Evolutionary conservation across 2,888 invertebrate species (phyloP).

Genomic region (Alloscopus bannaensis): DNA sequence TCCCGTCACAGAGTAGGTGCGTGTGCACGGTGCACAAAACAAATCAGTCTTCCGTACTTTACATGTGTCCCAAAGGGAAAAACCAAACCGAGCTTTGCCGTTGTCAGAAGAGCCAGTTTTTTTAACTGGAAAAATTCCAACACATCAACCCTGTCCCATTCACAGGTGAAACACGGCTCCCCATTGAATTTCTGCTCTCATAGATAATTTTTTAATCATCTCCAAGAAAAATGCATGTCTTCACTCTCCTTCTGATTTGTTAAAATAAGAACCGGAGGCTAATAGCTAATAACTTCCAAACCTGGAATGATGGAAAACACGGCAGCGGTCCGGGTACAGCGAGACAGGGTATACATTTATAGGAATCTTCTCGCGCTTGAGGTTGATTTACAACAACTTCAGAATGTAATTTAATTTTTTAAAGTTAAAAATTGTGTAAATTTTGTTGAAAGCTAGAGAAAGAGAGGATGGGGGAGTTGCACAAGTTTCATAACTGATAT

Average conservation of each 20-base stretch:
- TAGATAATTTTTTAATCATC: slow-evolving; percentile 31
- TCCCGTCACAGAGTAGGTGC: slow-evolving; percentile 14
- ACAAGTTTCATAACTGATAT: slow-evolving; percentile 49
- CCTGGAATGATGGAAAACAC: too few relatives aligned
- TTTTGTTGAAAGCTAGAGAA: slow-evolving; percentile 14
- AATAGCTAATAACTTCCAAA: too few relatives aligned
- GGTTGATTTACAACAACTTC: slow-evolving; percentile 60
- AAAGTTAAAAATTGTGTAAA: slow-evolving; percentile 56
- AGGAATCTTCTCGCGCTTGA: slow-evolving; percentile 10
- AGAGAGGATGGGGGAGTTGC: slow-evolving; percentile 22
- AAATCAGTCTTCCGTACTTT: not conserved
- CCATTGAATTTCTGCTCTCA: slow-evolving; percentile 10
- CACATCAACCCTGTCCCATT: not conserved
- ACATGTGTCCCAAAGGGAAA: slow-evolving; percentile 22
- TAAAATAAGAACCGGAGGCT: too few relatives aligned
- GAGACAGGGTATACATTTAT: slow-evolving; percentile 1
- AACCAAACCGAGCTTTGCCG: not conserved
- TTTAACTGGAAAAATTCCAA: slow-evolving; percentile 26
- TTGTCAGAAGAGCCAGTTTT: slow-evolving; percentile 27
- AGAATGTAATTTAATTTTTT: slow-evolving; percentile 64
- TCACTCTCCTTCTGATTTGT: too few relatives aligned
- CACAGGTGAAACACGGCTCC: slow-evolving; percentile 10
- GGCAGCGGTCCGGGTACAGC: too few relatives aligned
- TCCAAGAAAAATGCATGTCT: not conserved
- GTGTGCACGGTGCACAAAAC: not conserved